Evolutionary conservation across 2,888 invertebrate genomes (phyloP).

Genomic region (Plagodis pulveraria): DNA sequence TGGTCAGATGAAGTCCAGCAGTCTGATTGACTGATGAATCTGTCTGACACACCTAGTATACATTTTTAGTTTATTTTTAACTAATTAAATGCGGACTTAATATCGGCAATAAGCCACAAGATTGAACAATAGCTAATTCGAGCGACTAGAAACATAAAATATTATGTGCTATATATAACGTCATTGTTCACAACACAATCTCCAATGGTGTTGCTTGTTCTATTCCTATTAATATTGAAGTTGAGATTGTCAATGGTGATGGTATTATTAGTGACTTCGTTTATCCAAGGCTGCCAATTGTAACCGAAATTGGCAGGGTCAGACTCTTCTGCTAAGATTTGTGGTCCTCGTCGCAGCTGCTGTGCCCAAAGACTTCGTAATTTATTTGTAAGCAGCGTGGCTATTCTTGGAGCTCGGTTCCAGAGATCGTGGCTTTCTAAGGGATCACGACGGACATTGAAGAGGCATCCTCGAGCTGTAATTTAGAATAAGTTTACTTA

Average conservation of each 20-base stretch:
- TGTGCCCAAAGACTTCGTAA: constrained; percentile 71
- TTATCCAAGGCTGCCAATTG: constrained; percentile 89
- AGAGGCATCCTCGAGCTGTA: constrained; percentile 88
- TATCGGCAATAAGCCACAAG: no score
- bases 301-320: constrained; percentile 90
- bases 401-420: constrained; percentile 80
- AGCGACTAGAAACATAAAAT: no score
- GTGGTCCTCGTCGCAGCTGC: constrained; percentile 75
- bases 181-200: no score
- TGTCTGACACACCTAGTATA: no score
- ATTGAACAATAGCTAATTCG: no score
- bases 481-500: constrained; percentile 34
- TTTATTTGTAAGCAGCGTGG: constrained; percentile 63
- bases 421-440: constrained; percentile 90
- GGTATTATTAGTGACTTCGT: constrained; percentile 22
- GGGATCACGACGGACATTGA: constrained; percentile 91
- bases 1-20: no score
- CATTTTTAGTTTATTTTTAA: no score
- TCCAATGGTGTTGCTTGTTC: no score
- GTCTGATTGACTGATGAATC: no score
- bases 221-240: constrained; percentile 11
- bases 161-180: no score
- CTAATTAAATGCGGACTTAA: no score
- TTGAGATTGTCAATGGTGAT: constrained; percentile 42
- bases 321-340: constrained; percentile 80